Percentiles rank a stretch among this genome's conserved stretches.
phyloP scores from a whole-genome alignment of 2,113 vertebrate genomes.

The Todiramphus chloris region DNA sequence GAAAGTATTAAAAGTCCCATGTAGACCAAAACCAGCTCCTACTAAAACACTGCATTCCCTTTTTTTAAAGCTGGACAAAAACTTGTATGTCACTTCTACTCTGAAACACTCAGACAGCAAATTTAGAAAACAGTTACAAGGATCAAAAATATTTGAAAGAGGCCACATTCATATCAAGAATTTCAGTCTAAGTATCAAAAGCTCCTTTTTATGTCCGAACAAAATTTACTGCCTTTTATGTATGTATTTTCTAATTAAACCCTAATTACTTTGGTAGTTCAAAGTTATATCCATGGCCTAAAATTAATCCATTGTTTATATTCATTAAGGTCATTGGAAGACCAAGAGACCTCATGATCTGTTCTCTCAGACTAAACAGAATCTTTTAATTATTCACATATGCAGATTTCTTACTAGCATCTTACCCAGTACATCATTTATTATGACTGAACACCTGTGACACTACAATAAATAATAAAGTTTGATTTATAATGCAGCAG shows the following conservation, averaged over 20 bases:
- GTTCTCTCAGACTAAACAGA: not conserved
- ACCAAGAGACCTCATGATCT: not conserved
- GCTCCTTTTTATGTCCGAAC: not conserved
- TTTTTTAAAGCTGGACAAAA: not conserved
- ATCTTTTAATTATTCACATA: not conserved
- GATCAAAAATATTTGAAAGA: not conserved
- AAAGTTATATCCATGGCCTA: slow-evolving; percentile 9
- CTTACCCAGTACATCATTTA: not conserved
- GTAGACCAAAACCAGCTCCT: not conserved
- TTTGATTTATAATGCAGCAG: not conserved
- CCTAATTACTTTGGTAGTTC: not conserved
- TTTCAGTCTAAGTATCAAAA: not conserved
- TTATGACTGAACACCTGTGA: not conserved
- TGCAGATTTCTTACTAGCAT: not conserved
- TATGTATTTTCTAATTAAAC: not conserved
- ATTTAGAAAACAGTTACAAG: not conserved
- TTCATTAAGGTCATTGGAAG: not conserved
- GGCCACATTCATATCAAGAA: not conserved
- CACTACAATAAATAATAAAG: not conserved
- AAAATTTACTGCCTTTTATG: not conserved
- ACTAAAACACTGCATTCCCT: not conserved
- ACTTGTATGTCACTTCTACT: not conserved
- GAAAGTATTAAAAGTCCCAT: not conserved
- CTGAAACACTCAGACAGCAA: not conserved
- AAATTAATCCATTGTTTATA: slow-evolving; percentile 37